These are phyloP conservation scores for Priapulus caudatus DNA, from an alignment of 2,888 invertebrate genomes.

Conservation along the genomic window DNA sequence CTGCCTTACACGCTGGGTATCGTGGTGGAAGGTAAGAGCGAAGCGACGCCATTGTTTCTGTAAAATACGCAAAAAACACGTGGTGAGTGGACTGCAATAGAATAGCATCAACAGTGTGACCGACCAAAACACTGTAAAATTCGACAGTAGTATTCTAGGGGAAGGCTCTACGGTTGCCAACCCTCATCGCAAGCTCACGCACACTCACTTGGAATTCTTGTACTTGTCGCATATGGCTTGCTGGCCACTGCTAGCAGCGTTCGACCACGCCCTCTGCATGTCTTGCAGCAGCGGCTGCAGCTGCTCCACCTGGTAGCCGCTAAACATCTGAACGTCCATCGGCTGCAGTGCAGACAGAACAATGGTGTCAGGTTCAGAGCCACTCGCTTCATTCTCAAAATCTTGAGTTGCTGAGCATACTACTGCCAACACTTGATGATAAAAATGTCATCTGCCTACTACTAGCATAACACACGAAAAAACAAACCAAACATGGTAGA, in stretches of 20 bases:
- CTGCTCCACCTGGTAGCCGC: constrained; percentile 28
- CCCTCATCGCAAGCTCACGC: no score
- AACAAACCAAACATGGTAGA: neutral
- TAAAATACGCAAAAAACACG: neutral
- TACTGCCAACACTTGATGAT: neutral
- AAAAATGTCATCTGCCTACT: no score
- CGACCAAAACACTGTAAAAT: no score
- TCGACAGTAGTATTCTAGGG: no score
- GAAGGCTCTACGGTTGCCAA: no score
- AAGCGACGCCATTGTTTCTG: neutral
- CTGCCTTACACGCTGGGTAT: neutral
- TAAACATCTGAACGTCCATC: constrained; percentile 22
- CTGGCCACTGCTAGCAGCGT: constrained; percentile 29
- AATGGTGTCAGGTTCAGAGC: no score
- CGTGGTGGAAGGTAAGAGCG: neutral
- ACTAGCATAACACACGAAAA: neutral
- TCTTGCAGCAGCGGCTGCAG: constrained; percentile 29
- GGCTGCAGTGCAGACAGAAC: constrained; percentile 22
- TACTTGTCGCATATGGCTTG: constrained; percentile 37
- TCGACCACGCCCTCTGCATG: constrained; percentile 27
- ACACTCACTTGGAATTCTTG: constrained; percentile 32
- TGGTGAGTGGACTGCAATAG: no score
- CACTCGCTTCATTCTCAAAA: no score
- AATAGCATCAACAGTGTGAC: no score
- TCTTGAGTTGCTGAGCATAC: neutral